Conservation (phyloP, 23 tunicate genomes). For the Phallusia fumigata region DNA sequence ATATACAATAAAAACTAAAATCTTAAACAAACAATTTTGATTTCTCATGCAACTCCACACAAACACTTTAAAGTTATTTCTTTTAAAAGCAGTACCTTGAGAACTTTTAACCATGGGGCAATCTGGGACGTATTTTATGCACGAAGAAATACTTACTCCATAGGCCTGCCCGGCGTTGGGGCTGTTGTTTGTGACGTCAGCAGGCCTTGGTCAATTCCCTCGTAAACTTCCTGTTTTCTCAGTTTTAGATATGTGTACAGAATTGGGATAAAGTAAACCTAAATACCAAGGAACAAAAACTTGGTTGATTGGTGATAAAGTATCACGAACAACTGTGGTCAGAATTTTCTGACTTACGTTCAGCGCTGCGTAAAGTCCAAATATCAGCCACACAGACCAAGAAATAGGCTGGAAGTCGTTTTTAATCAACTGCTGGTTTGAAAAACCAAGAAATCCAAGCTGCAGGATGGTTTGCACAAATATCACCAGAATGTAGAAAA, state of each 20-base stretch:
- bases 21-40: too few relatives aligned
- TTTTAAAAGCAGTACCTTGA: too few relatives aligned
- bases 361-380: constrained; percentile 43
- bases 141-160: constrained; percentile 44
- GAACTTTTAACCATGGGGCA: too few relatives aligned
- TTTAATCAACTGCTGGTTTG: constrained; percentile 17
- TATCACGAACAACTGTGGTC: too few relatives aligned
- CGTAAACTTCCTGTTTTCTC: constrained; percentile 48
- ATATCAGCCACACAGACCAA: constrained; percentile 54
- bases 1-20: too few relatives aligned
- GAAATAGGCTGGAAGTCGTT: constrained; percentile 8
- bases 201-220: constrained; percentile 81
- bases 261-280: constrained; percentile 75
- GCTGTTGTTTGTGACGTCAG: constrained; percentile 55
- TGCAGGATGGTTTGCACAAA: constrained; percentile 55
- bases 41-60: too few relatives aligned
- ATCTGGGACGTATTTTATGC: too few relatives aligned
- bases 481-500: constrained; percentile 37
- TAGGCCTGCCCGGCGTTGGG: constrained; percentile 31
- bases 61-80: too few relatives aligned
- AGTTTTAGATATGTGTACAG: constrained; percentile 58
- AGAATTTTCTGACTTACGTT: constrained; percentile 63
- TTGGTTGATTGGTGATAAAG: background rate
- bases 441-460: constrained; percentile 46
- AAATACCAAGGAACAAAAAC: background rate